Conservation (phyloP, 1,140 invertebrate species). For the Phenacoccus solenopsis region DNA sequence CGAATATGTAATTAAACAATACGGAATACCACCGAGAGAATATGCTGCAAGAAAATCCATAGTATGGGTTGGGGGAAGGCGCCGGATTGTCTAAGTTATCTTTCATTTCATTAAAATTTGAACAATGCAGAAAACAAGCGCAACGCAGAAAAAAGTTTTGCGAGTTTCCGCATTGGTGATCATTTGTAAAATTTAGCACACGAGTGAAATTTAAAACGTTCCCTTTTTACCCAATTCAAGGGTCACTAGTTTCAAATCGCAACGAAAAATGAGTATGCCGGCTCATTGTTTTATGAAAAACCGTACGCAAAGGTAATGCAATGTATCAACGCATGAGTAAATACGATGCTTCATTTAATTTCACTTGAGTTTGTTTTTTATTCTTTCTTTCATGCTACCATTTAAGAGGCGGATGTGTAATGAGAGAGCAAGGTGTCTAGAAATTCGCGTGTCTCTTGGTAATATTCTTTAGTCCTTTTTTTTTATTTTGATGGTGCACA, state of each 20-base stretch:
- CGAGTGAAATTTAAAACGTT: neutral
- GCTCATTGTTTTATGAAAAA: neutral
- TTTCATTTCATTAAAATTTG: neutral
- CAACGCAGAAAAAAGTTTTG: neutral
- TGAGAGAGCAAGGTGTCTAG: too few species aligned
- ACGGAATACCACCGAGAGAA: neutral
- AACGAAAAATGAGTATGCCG: too few species aligned
- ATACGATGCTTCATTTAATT: constrained; percentile 2
- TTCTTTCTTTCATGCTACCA: neutral
- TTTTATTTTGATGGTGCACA: too few species aligned
- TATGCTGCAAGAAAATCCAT: too few species aligned
- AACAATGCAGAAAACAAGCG: neutral
- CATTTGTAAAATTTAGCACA: neutral
- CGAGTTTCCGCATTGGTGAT: neutral
- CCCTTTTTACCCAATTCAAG: neutral
- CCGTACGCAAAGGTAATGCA: neutral
- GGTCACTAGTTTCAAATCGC: neutral
- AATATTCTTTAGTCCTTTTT: too few species aligned
- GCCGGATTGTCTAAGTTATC: too few species aligned
- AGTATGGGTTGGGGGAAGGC: too few species aligned
- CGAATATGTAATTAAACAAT: neutral
- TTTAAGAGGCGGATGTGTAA: too few species aligned
- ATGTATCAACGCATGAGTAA: neutral
- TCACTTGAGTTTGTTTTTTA: neutral
- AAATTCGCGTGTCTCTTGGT: too few species aligned